phyloP scores from a whole-genome alignment of 2,797 vertebrate genomes.

The Centroberyx gerrardi region DNA sequence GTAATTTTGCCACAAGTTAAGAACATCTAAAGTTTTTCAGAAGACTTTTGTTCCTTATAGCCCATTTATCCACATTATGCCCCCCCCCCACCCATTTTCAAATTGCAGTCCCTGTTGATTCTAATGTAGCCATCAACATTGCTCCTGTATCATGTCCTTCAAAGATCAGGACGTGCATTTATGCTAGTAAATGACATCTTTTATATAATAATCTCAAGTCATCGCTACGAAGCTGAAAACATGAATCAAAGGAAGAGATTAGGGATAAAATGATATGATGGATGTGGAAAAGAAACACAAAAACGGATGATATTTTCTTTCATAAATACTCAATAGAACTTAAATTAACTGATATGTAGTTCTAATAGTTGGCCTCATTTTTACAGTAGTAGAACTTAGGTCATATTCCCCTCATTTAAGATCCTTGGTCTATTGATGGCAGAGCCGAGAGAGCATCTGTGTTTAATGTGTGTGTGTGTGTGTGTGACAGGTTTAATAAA shows the following conservation, averaged over 20 bases:
- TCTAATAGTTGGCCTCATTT: constrained; percentile 51
- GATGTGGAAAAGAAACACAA: constrained; percentile 59
- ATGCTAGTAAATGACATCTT: constrained; percentile 19
- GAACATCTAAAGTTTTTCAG: constrained; percentile 21
- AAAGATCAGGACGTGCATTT: constrained; percentile 21
- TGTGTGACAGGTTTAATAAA: constrained; percentile 65
- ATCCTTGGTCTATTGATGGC: constrained; percentile 50
- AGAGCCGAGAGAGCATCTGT: constrained; percentile 53
- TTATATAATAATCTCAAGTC: constrained; percentile 18
- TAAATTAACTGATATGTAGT: constrained; percentile 51
- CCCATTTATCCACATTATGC: background rate
- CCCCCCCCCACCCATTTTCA: background rate
- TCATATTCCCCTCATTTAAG: constrained; percentile 47
- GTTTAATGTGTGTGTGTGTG: constrained; percentile 47
- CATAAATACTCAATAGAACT: constrained; percentile 52
- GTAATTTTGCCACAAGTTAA: constrained; percentile 33
- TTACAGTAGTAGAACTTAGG: constrained; percentile 58
- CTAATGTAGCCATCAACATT: constrained; percentile 27
- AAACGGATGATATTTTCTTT: constrained; percentile 43
- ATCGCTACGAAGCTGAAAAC: constrained; percentile 4
- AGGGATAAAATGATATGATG: constrained; percentile 36
- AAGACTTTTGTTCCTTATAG: constrained; percentile 24
- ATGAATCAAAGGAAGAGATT: constrained; percentile 35
- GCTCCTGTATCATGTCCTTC: constrained; percentile 21
- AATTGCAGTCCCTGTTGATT: constrained; percentile 27